Conservation (phyloP, 2,113 vertebrate genomes). For the Phyllopteryx taeniolatus region DNA sequence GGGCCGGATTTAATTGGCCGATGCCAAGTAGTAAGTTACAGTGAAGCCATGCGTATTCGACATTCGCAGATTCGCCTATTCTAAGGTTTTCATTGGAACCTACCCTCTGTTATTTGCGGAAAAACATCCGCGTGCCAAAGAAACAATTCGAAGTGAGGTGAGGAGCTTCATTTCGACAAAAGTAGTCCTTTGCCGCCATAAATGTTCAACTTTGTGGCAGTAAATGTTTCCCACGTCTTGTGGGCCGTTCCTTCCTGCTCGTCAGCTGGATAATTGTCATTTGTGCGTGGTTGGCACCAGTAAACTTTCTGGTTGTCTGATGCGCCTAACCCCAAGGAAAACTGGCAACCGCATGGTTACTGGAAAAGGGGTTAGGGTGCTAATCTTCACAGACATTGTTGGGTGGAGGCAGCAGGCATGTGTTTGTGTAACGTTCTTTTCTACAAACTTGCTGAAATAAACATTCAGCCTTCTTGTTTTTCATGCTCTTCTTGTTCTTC, state of each 20-base stretch:
- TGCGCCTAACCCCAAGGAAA: constrained; percentile 35
- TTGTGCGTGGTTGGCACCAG: constrained; percentile 62
- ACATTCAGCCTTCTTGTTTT: neutral
- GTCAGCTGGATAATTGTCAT: constrained; percentile 56
- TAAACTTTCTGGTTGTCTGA: constrained; percentile 57
- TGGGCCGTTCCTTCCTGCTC: constrained; percentile 58
- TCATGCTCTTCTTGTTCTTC: constrained; percentile 8
- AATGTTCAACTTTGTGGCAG: constrained; percentile 33
- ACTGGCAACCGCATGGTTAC: constrained; percentile 42
- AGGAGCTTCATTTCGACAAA: too few species aligned
- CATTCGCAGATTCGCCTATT: too few species aligned
- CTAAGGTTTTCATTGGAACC: too few species aligned
- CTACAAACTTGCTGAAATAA: neutral
- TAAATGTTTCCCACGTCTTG: constrained; percentile 60
- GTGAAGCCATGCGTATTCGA: too few species aligned
- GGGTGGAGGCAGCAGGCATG: neutral
- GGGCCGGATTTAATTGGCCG: too few species aligned
- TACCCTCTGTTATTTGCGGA: too few species aligned
- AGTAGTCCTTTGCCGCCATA: too few species aligned
- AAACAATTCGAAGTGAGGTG: too few species aligned
- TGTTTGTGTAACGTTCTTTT: constrained; percentile 4
- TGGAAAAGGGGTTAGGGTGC: constrained; percentile 34
- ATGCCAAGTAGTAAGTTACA: too few species aligned
- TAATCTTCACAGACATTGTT: constrained; percentile 13
- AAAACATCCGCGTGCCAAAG: too few species aligned